Evolutionary conservation across 1,140 invertebrate species (phyloP).

Genomic region (Campoletis sonorensis): DNA sequence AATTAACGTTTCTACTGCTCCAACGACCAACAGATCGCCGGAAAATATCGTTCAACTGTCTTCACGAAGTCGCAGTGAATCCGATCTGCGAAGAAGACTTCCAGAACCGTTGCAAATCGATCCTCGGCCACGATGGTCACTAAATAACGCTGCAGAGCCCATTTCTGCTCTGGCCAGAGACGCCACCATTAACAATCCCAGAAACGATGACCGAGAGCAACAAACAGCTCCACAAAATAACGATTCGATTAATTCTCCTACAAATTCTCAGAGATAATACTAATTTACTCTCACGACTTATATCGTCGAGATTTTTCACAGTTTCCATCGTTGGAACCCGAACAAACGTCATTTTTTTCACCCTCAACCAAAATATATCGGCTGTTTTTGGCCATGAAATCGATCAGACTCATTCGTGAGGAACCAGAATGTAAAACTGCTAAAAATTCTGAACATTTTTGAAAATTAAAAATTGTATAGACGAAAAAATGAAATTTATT

Average conservation of each 20-base stretch:
- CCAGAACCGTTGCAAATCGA: not conserved
- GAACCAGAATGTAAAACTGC: too few species aligned
- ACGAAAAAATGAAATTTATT: not conserved
- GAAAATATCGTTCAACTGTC: not conserved
- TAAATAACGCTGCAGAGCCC: not conserved
- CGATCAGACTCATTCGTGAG: too few species aligned
- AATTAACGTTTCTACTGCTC: not conserved
- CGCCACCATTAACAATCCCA: not conserved
- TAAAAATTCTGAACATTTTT: too few species aligned
- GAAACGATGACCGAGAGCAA: not conserved
- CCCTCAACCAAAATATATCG: too few species aligned
- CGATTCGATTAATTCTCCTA: not conserved
- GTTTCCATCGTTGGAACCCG: too few species aligned
- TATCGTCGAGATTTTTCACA: not conserved
- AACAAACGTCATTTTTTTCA: too few species aligned
- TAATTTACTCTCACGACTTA: not conserved
- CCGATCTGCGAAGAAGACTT: not conserved
- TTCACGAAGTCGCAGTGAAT: not conserved
- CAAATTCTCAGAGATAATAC: not conserved
- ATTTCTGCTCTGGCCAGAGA: constrained; percentile 20
- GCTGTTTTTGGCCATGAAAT: too few species aligned
- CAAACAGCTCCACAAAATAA: not conserved
- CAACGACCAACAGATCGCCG: not conserved
- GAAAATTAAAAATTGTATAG: too few species aligned
- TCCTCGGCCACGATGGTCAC: not conserved